Conservation (phyloP, 1,140 invertebrate genomes). For the Caerostris extrusa region DNA sequence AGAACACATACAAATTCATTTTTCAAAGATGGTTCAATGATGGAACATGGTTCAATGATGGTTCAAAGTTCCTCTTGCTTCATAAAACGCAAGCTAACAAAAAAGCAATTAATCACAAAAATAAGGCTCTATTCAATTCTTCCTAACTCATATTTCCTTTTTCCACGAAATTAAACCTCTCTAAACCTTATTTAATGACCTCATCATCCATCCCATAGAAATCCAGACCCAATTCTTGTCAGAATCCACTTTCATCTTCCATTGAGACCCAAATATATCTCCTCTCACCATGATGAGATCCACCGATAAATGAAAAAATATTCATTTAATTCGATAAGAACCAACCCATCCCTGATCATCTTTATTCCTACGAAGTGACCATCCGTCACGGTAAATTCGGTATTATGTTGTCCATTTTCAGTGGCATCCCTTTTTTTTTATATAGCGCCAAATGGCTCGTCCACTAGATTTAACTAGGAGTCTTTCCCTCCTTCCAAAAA, state of each 20-base stretch:
- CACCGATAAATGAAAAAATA: conserved; percentile 11
- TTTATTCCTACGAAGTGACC: conserved; percentile 17
- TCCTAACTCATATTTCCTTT: too few species aligned
- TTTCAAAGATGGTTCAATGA: too few species aligned
- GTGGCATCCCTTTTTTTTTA: neutral
- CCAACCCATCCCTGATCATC: conserved; percentile 24
- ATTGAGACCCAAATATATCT: conserved; percentile 8
- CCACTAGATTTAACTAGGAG: conserved; percentile 46
- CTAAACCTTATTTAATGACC: neutral
- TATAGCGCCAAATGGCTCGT: conserved; percentile 22
- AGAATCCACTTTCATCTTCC: neutral
- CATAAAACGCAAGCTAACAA: neutral
- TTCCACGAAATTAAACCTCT: neutral
- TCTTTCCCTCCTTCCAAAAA: neutral
- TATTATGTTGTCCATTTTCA: conserved; percentile 48
- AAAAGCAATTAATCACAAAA: too few species aligned
- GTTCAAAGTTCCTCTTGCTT: neutral
- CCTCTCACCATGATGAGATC: neutral
- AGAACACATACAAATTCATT: too few species aligned
- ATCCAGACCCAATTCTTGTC: neutral
- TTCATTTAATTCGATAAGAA: conserved; percentile 29
- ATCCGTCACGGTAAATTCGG: conserved; percentile 52
- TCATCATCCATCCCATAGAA: neutral
- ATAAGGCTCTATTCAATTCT: too few species aligned
- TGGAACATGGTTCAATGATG: too few species aligned